These are phyloP conservation scores for Sebastes diploproa DNA, from an alignment of 2,797 vertebrate species.

Conservation along the genomic window DNA sequence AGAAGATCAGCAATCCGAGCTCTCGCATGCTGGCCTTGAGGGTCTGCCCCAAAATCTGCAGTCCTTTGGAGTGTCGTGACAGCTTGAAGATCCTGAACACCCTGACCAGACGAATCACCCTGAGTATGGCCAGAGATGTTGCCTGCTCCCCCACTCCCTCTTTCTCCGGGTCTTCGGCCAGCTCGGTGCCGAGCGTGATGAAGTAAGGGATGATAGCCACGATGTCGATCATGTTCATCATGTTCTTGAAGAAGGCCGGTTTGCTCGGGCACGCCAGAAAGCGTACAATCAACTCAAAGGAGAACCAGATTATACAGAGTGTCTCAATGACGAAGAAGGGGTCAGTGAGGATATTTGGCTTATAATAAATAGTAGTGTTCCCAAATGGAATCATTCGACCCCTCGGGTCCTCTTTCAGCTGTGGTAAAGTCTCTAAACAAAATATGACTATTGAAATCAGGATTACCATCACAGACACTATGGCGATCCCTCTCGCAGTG, in stretches of 20 bases:
- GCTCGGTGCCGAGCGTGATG: slow-evolving; percentile 97
- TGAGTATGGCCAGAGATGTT: slow-evolving; percentile 97
- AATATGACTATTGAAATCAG: slow-evolving; percentile 99
- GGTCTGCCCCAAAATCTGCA: slow-evolving; percentile 99
- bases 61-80: slow-evolving; percentile 98
- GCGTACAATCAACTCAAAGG: slow-evolving; percentile 96
- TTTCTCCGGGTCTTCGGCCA: slow-evolving; percentile 90
- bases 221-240: slow-evolving; percentile 99
- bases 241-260: slow-evolving; percentile 98
- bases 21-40: slow-evolving; percentile 99
- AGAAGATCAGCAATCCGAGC: slow-evolving; percentile 97
- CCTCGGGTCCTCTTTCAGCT: slow-evolving; percentile 90
- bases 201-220: slow-evolving; percentile 99
- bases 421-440: slow-evolving; percentile 97
- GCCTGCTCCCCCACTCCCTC: slow-evolving; percentile 96
- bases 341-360: slow-evolving; percentile 94
- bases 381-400: slow-evolving; percentile 80
- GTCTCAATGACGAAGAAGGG: slow-evolving; percentile 98
- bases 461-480: slow-evolving; percentile 98
- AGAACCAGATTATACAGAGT: slow-evolving; percentile 99
- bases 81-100: slow-evolving; percentile 99
- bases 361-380: slow-evolving; percentile 89
- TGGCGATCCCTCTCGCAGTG: slow-evolving; percentile 94
- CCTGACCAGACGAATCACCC: slow-evolving; percentile 99
- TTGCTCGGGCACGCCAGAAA: slow-evolving; percentile 98